A percentile compares a stretch with the other conserved stretches of the same genome.
Evolutionary conservation across 2,113 vertebrate species (phyloP).

Genomic region (Siniperca chuatsi): DNA sequence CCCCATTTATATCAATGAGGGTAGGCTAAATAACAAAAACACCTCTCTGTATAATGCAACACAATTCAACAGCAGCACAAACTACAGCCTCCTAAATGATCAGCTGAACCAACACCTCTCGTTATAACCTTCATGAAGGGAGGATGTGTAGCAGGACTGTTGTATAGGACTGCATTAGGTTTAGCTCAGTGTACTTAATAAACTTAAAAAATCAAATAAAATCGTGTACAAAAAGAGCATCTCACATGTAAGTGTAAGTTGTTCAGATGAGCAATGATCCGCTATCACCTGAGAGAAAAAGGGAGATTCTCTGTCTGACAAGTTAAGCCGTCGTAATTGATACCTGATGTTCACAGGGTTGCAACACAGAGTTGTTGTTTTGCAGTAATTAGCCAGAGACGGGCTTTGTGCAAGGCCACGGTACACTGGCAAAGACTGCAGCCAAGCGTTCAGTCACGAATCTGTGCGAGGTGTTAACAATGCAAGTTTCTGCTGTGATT

Average conservation of each 20-base stretch:
- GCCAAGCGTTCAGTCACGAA: constrained; percentile 51
- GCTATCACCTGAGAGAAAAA: background rate
- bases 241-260: background rate
- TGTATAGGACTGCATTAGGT: no score
- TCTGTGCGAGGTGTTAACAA: background rate
- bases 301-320: background rate
- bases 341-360: background rate
- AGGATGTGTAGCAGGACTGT: no score
- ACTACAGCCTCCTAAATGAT: no score
- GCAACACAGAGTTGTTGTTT: background rate
- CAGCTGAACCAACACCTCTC: no score
- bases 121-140: no score
- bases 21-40: no score
- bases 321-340: background rate
- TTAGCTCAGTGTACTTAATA: background rate
- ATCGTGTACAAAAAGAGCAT: no score
- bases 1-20: no score
- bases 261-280: background rate
- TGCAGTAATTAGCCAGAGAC: constrained; percentile 6
- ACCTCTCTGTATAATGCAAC: no score
- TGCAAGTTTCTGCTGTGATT: background rate
- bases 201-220: background rate
- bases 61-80: no score
- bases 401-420: background rate
- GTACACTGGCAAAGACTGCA: constrained; percentile 7